These are phyloP conservation scores for Euplagia quadripunctaria DNA, from an alignment of 2,888 invertebrate genomes.

Conservation along the genomic window DNA sequence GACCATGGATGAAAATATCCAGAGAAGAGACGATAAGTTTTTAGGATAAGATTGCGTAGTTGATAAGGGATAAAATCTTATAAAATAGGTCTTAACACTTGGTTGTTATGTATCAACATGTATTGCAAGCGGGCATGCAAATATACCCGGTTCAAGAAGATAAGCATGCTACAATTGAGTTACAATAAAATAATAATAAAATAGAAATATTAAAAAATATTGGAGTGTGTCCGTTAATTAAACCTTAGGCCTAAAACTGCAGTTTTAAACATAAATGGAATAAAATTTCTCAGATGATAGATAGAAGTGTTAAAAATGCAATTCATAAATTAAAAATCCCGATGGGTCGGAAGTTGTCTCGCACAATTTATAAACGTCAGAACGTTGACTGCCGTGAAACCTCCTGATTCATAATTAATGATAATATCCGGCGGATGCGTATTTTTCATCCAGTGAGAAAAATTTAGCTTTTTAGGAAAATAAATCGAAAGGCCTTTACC, in stretches of 20 bases:
- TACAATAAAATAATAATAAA: background rate
- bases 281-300: conserved; percentile 1
- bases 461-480: conserved; percentile 63
- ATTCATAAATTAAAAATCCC: conserved; percentile 43
- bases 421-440: conserved; percentile 83
- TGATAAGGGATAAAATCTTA: too few relatives aligned
- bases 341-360: conserved; percentile 51
- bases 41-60: too few relatives aligned
- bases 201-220: too few relatives aligned
- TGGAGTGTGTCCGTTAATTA: too few relatives aligned
- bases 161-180: background rate
- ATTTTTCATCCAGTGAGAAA: conserved; percentile 78
- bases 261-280: background rate
- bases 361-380: conserved; percentile 73
- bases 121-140: too few relatives aligned
- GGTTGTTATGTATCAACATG: too few relatives aligned
- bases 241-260: too few relatives aligned
- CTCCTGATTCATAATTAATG: conserved; percentile 84
- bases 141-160: too few relatives aligned
- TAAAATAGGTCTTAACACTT: too few relatives aligned
- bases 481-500: conserved; percentile 58
- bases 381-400: conserved; percentile 66
- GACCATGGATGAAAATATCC: too few relatives aligned
- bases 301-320: conserved; percentile 18
- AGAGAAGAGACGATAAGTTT: too few relatives aligned